phyloP scores from a whole-genome alignment of 2,113 vertebrate genomes.

The Poeciliopsis occidentalis region DNA sequence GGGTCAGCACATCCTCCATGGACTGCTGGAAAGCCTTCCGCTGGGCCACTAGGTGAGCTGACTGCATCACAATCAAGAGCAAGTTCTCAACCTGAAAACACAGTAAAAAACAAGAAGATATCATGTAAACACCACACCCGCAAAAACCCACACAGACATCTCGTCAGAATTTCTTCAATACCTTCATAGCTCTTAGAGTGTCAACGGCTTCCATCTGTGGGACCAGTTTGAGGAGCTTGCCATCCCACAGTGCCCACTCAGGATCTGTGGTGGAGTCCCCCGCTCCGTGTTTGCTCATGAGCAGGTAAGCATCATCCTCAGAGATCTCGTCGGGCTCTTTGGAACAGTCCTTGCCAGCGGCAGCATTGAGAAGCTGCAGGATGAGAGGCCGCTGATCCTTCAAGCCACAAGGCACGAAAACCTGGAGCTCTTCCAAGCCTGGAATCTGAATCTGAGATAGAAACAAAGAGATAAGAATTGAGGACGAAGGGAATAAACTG shows the following conservation, averaged over 20 bases:
- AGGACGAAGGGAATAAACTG: not conserved
- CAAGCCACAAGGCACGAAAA: slow-evolving; percentile 88
- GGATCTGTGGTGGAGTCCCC: slow-evolving; percentile 67
- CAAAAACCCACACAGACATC: not conserved
- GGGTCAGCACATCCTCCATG: slow-evolving; percentile 87
- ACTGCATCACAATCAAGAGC: slow-evolving; percentile 93
- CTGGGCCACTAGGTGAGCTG: slow-evolving; percentile 88
- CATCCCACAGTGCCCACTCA: slow-evolving; percentile 87
- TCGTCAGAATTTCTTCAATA: slow-evolving; percentile 36
- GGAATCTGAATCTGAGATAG: slow-evolving; percentile 73
- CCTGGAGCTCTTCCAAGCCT: slow-evolving; percentile 90
- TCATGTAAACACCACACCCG: not conserved
- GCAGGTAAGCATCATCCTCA: slow-evolving; percentile 87
- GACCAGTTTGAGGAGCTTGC: slow-evolving; percentile 85
- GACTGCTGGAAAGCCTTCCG: slow-evolving; percentile 94
- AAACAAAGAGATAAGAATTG: not conserved
- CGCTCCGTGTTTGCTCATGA: slow-evolving; percentile 89
- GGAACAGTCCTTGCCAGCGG: slow-evolving; percentile 94
- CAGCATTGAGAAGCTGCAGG: slow-evolving; percentile 91
- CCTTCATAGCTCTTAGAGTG: slow-evolving; percentile 92
- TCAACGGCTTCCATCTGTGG: slow-evolving; percentile 93
- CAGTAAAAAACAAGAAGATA: not conserved
- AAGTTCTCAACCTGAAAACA: slow-evolving; percentile 88
- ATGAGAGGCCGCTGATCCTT: slow-evolving; percentile 84
- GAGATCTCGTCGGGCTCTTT: slow-evolving; percentile 89